These are phyloP conservation scores for Nasonia vitripennis DNA, from an alignment of 1,140 invertebrate genomes.

Conservation along the genomic window DNA sequence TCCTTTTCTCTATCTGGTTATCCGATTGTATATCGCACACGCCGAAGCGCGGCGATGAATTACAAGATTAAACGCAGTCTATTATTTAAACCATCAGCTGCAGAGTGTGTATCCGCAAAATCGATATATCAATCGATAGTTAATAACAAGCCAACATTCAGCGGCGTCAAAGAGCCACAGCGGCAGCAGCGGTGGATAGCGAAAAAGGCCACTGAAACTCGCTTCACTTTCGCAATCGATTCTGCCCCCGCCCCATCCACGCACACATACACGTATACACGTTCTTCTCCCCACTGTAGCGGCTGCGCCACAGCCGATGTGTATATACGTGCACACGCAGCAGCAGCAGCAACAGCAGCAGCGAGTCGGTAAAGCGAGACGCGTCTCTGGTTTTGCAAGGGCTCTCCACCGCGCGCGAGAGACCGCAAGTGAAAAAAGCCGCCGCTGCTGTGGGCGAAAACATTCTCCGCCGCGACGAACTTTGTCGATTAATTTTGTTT, in stretches of 20 bases:
- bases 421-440: neutral
- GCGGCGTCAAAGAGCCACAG: neutral
- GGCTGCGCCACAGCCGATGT: no score
- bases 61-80: no score
- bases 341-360: neutral
- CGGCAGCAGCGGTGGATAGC: no score
- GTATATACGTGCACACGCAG: neutral
- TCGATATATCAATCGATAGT: no score
- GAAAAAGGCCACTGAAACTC: slow-evolving; percentile 11
- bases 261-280: neutral
- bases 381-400: neutral
- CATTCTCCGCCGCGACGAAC: neutral
- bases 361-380: slow-evolving; percentile 15
- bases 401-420: neutral
- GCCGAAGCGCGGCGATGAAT: no score
- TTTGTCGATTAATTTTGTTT: no score
- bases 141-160: no score
- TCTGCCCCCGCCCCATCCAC: neutral
- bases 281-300: neutral
- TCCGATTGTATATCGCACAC: no score
- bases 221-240: slow-evolving; percentile 15
- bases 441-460: neutral
- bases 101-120: no score
- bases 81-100: no score
- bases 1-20: neutral